phyloP scores from a whole-genome alignment of 92 coral and sea anemone species.

The Porites cylindrica region DNA sequence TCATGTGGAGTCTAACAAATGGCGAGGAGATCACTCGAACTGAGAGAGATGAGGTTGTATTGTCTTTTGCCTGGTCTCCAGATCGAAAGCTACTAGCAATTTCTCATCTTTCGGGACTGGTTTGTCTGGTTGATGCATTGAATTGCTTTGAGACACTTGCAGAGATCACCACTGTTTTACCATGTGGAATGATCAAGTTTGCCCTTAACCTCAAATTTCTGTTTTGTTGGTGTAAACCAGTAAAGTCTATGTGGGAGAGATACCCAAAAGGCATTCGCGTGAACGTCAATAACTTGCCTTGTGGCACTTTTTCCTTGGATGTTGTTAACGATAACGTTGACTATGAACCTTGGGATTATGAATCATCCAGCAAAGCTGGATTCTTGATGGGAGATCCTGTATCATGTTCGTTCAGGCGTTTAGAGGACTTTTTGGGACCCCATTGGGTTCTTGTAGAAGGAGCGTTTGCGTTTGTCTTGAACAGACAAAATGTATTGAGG shows the following conservation, averaged over 20 bases:
- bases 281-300: too few species aligned
- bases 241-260: too few species aligned
- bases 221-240: background rate
- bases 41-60: background rate
- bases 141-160: background rate
- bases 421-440: too few species aligned
- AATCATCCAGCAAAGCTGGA: too few species aligned
- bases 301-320: too few species aligned
- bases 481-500: background rate
- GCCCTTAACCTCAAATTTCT: background rate
- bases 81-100: constrained; percentile 18
- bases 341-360: too few species aligned
- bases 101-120: background rate
- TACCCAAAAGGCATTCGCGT: too few species aligned
- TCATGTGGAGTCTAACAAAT: background rate
- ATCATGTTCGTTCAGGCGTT: too few species aligned
- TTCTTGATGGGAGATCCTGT: background rate
- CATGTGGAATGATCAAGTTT: background rate
- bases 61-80: constrained; percentile 29
- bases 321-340: too few species aligned
- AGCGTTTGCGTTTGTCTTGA: background rate
- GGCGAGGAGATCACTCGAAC: constrained; percentile 8
- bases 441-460: background rate
- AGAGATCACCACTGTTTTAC: background rate
- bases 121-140: background rate